phyloP scores from a whole-genome alignment of 1,140 invertebrate species.

The Apis florea region DNA sequence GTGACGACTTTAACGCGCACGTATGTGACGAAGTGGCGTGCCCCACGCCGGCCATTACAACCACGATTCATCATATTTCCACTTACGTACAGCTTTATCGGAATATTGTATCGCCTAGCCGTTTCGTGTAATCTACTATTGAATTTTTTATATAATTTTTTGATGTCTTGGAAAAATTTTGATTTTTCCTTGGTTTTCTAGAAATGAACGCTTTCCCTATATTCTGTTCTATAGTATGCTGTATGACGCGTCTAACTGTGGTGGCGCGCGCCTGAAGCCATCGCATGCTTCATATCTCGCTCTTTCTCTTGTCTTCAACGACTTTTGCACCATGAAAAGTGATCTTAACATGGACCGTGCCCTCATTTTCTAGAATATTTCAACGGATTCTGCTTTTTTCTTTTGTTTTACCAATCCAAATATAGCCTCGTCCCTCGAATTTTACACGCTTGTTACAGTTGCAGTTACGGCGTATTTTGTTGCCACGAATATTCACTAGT shows the following conservation, averaged over 20 bases:
- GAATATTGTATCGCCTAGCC: neutral
- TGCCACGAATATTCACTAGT: conserved; percentile 23
- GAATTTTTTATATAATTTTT: conserved; percentile 59
- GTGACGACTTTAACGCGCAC: conserved; percentile 65
- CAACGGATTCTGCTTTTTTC: neutral
- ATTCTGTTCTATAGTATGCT: conserved; percentile 35
- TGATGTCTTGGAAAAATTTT: conserved; percentile 32
- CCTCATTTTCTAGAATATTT: conserved; percentile 25
- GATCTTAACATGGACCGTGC: conserved; percentile 34
- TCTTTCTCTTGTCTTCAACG: conserved; percentile 34
- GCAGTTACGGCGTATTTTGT: neutral
- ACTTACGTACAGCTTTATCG: conserved; percentile 54
- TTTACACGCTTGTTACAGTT: conserved; percentile 34
- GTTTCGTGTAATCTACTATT: conserved; percentile 34
- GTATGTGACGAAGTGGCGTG: conserved; percentile 73
- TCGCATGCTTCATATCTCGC: conserved; percentile 51
- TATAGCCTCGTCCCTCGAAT: conserved; percentile 26
- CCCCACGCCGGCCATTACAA: conserved; percentile 78
- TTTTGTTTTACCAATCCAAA: neutral
- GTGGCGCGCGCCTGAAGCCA: conserved; percentile 64
- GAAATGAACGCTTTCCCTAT: conserved; percentile 48
- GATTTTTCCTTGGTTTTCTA: conserved; percentile 47
- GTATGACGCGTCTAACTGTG: conserved; percentile 63
- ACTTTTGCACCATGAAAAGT: conserved; percentile 53
- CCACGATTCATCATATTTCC: conserved; percentile 44